Conservation (phyloP, 2,113 vertebrate species). For the Tonatia bakeri region DNA sequence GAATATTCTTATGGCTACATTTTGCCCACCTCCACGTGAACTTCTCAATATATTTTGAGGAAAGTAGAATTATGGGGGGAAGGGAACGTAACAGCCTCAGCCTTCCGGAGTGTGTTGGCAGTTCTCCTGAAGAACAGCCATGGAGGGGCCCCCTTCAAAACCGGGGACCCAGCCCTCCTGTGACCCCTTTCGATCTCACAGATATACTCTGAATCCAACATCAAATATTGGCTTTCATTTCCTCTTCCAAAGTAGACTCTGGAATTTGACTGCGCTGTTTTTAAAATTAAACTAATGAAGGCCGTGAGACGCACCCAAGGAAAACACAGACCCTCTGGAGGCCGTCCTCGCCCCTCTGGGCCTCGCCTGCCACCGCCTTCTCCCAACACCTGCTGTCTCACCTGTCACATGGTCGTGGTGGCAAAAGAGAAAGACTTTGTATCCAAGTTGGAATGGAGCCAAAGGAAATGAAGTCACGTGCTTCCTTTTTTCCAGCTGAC, state of each 20-base stretch:
- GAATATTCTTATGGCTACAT: too few species aligned
- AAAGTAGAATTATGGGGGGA: background rate
- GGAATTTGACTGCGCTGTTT: background rate
- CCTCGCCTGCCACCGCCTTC: background rate
- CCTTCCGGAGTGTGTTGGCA: background rate
- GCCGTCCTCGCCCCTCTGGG: background rate
- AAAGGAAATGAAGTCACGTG: background rate
- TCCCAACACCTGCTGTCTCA: background rate
- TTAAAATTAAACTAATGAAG: constrained; percentile 1
- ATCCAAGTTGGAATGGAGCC: background rate
- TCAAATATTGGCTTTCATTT: background rate
- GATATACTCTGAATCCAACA: background rate
- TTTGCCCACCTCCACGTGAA: background rate
- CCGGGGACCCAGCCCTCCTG: background rate
- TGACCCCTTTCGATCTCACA: background rate
- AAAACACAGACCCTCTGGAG: background rate
- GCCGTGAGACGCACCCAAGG: background rate
- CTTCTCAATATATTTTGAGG: background rate
- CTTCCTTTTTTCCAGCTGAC: background rate
- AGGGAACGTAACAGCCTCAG: background rate
- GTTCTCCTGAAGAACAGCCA: background rate
- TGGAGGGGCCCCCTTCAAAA: background rate
- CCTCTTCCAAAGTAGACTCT: background rate
- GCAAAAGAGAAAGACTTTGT: background rate
- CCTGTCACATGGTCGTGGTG: background rate